Conservation (phyloP, 2,888 invertebrate genomes). For the Biston betularia region DNA sequence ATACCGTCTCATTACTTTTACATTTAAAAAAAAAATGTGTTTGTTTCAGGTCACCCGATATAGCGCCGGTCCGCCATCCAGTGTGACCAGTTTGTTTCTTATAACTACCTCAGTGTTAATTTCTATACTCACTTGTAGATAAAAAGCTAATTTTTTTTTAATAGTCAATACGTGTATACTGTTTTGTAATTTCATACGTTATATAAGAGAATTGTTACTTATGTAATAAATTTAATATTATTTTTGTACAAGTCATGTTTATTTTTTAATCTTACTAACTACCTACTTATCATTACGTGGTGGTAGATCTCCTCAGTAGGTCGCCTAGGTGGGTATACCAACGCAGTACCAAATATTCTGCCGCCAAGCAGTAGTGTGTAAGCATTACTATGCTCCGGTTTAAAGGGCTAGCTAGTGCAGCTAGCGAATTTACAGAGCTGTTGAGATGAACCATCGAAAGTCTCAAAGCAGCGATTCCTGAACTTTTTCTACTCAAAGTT, state of each 20-base stretch:
- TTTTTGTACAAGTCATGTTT: not conserved
- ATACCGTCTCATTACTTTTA: too few relatives aligned
- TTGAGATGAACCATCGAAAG: too few relatives aligned
- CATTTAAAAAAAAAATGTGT: not conserved
- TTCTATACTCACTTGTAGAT: slow-evolving; percentile 32
- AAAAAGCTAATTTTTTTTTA: not conserved
- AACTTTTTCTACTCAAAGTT: too few relatives aligned
- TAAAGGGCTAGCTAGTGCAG: too few relatives aligned
- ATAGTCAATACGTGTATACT: not conserved
- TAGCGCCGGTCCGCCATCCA: slow-evolving; percentile 43
- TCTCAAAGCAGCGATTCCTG: too few relatives aligned
- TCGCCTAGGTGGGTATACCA: too few relatives aligned
- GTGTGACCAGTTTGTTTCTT: slow-evolving; percentile 39
- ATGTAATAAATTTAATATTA: not conserved
- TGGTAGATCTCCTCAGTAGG: too few relatives aligned
- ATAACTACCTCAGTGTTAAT: slow-evolving; percentile 26
- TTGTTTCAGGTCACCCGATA: slow-evolving; percentile 48
- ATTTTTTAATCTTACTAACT: not conserved
- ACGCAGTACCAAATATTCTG: too few relatives aligned
- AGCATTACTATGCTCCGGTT: too few relatives aligned
- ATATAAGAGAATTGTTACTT: slow-evolving; percentile 9
- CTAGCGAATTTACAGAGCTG: too few relatives aligned
- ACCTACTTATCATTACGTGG: not conserved
- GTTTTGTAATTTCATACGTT: not conserved
- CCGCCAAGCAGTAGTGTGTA: too few relatives aligned